These are phyloP conservation scores for Melanotaenia trifasciata DNA, from an alignment of 2,797 vertebrate genomes.

Conservation along the genomic window DNA sequence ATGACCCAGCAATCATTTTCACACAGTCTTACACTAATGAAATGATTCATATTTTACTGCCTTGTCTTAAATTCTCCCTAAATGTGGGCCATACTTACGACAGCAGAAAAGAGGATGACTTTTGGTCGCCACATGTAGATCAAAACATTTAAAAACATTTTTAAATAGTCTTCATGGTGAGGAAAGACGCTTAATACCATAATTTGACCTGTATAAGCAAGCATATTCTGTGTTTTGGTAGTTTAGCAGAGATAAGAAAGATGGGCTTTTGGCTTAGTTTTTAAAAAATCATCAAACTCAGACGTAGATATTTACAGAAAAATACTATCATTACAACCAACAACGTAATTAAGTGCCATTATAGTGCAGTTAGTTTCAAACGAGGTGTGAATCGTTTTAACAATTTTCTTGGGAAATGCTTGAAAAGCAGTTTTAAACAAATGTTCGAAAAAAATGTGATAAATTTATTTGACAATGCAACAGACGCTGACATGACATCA, in stretches of 20 bases:
- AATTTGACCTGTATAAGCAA: background rate
- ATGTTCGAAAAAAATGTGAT: no score
- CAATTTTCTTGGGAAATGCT: no score
- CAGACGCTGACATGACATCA: background rate
- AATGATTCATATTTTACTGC: no score
- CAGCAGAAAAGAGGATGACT: background rate
- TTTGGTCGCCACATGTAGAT: background rate
- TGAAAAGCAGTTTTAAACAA: no score
- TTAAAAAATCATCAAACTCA: background rate
- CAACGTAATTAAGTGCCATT: no score
- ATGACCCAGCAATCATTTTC: background rate
- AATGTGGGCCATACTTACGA: background rate
- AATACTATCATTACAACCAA: no score
- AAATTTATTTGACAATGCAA: no score
- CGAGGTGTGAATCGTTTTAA: no score
- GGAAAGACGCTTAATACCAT: background rate
- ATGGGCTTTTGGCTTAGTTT: background rate
- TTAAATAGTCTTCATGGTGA: background rate
- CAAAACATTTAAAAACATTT: background rate
- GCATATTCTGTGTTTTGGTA: background rate
- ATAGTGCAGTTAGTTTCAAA: no score
- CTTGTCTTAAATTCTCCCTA: background rate
- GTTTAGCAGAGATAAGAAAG: background rate
- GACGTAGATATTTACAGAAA: background rate
- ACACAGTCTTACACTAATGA: no score